Conservation (phyloP, 2,888 invertebrate species). For the Tetheella fluctuosa region DNA sequence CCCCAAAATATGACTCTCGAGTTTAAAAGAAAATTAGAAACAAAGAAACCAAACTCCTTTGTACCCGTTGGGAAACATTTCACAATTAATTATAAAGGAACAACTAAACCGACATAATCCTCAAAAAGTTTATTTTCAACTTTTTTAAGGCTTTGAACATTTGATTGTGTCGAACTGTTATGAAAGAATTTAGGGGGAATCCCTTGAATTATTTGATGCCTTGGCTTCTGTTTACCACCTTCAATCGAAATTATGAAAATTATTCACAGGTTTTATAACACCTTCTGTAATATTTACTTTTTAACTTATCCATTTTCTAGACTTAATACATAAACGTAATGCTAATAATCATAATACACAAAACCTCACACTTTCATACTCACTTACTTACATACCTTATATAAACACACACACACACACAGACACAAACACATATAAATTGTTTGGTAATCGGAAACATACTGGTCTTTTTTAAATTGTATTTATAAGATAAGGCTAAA, state of each 20-base stretch:
- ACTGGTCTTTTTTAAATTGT: no score
- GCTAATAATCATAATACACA: no score
- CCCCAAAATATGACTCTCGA: neutral
- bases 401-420: no score
- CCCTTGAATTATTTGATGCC: neutral
- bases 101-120: neutral
- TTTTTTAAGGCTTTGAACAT: neutral
- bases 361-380: no score
- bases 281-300: no score
- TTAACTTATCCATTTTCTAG: no score
- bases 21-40: neutral
- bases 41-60: neutral
- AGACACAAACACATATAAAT: no score
- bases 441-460: no score
- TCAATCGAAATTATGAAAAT: neutral
- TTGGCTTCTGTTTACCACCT: neutral
- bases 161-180: neutral
- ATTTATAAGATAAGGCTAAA: no score
- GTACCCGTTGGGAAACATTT: neutral
- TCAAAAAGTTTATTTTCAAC: neutral
- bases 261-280: neutral
- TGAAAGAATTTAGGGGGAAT: neutral
- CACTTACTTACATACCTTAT: no score
- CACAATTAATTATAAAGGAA: neutral
- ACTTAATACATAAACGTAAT: no score